Evolutionary conservation across 2,797 vertebrate genomes (phyloP), one percentile per base, ranked within the genome.

Genomic region (Pseudochirops cupreus): DNA sequence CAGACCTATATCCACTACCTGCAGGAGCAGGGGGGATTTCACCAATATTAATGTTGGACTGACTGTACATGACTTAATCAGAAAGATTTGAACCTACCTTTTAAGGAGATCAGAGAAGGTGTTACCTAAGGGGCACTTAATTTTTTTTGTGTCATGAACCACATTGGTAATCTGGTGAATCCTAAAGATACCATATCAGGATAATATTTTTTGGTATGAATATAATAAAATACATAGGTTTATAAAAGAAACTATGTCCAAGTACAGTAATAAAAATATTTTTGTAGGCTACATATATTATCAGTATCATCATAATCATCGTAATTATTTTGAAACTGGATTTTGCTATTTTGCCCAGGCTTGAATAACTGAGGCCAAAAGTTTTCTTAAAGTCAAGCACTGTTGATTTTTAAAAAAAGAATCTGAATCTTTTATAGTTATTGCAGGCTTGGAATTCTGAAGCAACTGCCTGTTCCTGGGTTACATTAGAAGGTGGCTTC

Each of bases 401-500:
- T 87, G 39, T 87, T 87, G 74, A 87, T 87, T 54, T 11, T 26
- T 0, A 24, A 46, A 87, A 82, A 67, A 2, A 82, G 10, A 87
- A 87, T 4, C 21, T 3, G 0, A 87, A 3, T 87, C 74, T 21
- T 82, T 87, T 87, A 3, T 46, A 87, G 9, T 26, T 50, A 24
- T 26, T 26, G 26, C 21, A 87, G 24, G 21, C 9, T 87, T 87
- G 39, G 39, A 46, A 82, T 82, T 82, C n/a, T 82, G 39, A 46
- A 82, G 74, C 74, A 82, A 46, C 18, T 74, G 6, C 3, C 5
- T 87, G 9, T 56, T 33, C 53, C 31, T 95, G 14, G 1, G 21
- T 95, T 94, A 39, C 10, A 1, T 33, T 31, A 56, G 89, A 67
- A 91, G 50, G 93, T 82, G 33, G 55, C 62, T 93, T 87, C 39